Evolutionary conservation across 2,888 invertebrate species (phyloP), one percentile per base, ranked within the genome.

Genomic region (Eustalomyia histrio): DNA sequence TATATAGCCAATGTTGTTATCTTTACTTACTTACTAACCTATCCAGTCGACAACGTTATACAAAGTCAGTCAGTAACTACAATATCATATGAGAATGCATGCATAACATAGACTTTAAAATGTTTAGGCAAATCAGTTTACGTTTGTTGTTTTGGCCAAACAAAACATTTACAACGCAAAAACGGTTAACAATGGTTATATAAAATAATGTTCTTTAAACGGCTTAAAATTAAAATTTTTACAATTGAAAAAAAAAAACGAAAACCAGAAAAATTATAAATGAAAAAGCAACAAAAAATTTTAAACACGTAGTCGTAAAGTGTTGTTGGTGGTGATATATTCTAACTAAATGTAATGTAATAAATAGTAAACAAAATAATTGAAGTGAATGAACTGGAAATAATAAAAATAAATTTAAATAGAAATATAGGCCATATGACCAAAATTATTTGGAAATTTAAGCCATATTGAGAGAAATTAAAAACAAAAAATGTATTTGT

Each of bases 141-240:
- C 82, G 79, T 83, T 84, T 80, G 83, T 82, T 83, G 83, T 84
- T 84, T 83, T 84, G 81, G 82, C 83, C 64, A 83, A 80, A 76
- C 81, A 71, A 81, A 78, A 78, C 72, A 71, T 69, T 69, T 69
- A 63, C 9, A 65, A 60, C 72, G 79, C 52, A 58, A 61, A 61
- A 75, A 71, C 78, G 78, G 33, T 52, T 63, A 17, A 18, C 14
- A 58, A 55, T 21, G n/a, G 29, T 29, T 16, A 33, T 16, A 47
- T 14, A n/a, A 47, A 47, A 47, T 47, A 47, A 47, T 39, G 9
- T 47, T 47, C n/a, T 2, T 47, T 57, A 17, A 21, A 33, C n/a
- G 63, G 57, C 53, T 43, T 55, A 50, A 16, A 18, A 61, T 29
- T 53, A 57, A 69, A 69, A 47, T 43, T 16, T 57, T 17, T 17